Conservation (phyloP, 2,888 invertebrate species). For the Ormyrus rosae region DNA sequence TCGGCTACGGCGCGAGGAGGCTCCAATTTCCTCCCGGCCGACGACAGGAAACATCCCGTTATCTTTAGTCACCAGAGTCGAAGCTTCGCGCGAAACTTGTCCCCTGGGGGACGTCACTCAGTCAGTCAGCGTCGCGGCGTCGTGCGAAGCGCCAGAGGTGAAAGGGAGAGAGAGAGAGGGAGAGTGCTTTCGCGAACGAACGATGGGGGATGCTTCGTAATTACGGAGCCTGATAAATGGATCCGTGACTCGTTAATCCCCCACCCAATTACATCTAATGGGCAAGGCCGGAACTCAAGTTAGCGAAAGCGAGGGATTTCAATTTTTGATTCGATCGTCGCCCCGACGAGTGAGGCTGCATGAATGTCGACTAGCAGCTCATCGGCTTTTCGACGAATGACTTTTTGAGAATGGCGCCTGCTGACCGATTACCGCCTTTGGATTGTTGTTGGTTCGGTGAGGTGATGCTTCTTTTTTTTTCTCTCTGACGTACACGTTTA, state of each 20-base stretch:
- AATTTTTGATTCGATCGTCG: slow-evolving; percentile 42
- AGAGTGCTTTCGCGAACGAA: slow-evolving; percentile 37
- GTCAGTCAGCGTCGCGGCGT: slow-evolving; percentile 34
- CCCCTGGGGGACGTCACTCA: slow-evolving; percentile 50
- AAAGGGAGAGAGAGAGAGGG: slow-evolving; percentile 37
- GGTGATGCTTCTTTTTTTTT: neutral
- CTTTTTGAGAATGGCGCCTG: neutral
- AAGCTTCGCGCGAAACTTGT: slow-evolving; percentile 54
- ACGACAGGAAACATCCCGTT: slow-evolving; percentile 71
- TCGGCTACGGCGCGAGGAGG: slow-evolving; percentile 44
- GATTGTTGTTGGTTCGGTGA: neutral
- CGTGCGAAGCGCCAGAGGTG: slow-evolving; percentile 60
- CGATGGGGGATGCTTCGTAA: slow-evolving; percentile 70
- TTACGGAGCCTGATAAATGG: slow-evolving; percentile 74
- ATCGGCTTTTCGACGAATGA: slow-evolving; percentile 10
- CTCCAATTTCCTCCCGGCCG: slow-evolving; percentile 60
- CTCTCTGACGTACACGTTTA: neutral
- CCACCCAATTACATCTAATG: slow-evolving; percentile 72
- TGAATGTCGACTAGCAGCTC: too few species aligned
- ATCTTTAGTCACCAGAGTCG: slow-evolving; percentile 71
- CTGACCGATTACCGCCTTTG: too few species aligned
- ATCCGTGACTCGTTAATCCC: slow-evolving; percentile 74
- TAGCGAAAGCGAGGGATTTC: slow-evolving; percentile 35
- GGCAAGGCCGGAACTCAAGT: slow-evolving; percentile 55
- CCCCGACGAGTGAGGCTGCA: neutral